Evolutionary conservation across 30 jellyfish, hydroid and myxozoan genomes (phyloP).

Genomic region (Sanderia malayensis): DNA sequence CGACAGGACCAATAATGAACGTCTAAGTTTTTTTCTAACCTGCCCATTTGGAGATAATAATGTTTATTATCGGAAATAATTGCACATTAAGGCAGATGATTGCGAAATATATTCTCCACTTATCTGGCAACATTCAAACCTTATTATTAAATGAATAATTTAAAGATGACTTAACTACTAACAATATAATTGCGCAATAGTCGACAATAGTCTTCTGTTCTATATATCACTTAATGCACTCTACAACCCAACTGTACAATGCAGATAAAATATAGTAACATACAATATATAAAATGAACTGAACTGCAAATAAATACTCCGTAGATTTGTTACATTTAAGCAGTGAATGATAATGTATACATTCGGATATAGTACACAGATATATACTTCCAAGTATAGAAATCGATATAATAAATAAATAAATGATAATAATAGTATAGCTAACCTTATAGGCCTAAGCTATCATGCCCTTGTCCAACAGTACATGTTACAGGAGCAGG

Average conservation of each 20-base stretch:
- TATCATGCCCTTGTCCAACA: slow-evolving; percentile 74
- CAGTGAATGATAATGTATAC: background rate
- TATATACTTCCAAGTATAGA: background rate
- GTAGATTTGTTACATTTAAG: background rate
- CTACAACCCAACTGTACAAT: background rate
- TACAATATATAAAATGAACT: background rate
- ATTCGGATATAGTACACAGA: background rate
- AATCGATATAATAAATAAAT: too few relatives aligned
- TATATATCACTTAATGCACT: background rate
- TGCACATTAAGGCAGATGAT: too few relatives aligned
- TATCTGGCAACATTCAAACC: background rate
- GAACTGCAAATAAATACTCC: slow-evolving; percentile 8
- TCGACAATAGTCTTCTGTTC: background rate
- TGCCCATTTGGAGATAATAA: too few relatives aligned
- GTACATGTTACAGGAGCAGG: slow-evolving; percentile 60
- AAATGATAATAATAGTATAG: too few relatives aligned
- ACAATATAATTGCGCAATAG: background rate
- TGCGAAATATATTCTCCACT: too few relatives aligned
- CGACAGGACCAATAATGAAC: too few relatives aligned
- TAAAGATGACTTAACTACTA: background rate
- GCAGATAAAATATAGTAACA: too few relatives aligned
- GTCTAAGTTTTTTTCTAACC: too few relatives aligned
- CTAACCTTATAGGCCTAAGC: slow-evolving; percentile 8
- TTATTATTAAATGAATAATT: background rate
- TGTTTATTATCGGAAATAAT: background rate